phyloP scores from a whole-genome alignment of 1,140 invertebrate genomes.

The Spodoptera litura region DNA sequence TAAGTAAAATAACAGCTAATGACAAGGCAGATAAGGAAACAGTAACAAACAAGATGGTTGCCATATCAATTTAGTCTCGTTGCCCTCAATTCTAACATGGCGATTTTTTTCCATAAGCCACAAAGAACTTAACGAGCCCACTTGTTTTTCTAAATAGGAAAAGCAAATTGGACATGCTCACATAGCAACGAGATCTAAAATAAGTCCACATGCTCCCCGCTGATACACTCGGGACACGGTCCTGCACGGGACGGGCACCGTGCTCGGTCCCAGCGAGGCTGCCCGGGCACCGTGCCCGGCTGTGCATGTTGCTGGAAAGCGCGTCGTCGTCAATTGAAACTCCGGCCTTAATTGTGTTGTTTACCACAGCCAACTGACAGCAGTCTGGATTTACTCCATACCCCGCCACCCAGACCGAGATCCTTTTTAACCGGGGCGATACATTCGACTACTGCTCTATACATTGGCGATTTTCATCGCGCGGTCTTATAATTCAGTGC shows the following conservation, averaged over 20 bases:
- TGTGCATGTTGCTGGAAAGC: slow-evolving; percentile 36
- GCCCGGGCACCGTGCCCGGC: slow-evolving; percentile 19
- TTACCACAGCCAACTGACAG: slow-evolving; percentile 49
- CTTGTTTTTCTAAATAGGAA: slow-evolving; percentile 49
- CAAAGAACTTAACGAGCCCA: slow-evolving; percentile 43
- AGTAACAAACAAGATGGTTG: slow-evolving; percentile 25
- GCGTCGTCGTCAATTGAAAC: slow-evolving; percentile 42
- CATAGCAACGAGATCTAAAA: slow-evolving; percentile 45
- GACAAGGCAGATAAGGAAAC: slow-evolving; percentile 14
- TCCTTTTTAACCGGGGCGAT: not conserved
- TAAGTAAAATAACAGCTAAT: slow-evolving; percentile 11
- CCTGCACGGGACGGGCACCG: not conserved
- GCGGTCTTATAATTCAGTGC: too few species aligned
- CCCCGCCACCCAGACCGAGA: slow-evolving; percentile 12
- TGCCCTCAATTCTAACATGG: slow-evolving; percentile 18
- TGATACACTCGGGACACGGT: not conserved
- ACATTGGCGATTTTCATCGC: not conserved
- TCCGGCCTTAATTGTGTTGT: slow-evolving; percentile 48
- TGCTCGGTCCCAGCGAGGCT: not conserved
- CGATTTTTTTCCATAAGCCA: slow-evolving; percentile 34
- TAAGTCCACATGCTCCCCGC: slow-evolving; percentile 36
- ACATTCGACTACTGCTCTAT: not conserved
- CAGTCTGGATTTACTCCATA: slow-evolving; percentile 49
- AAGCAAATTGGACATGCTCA: slow-evolving; percentile 46
- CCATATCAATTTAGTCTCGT: slow-evolving; percentile 5